Evolutionary conservation across 2,797 vertebrate species (phyloP).

Genomic region (Phoeniculus purpureus): DNA sequence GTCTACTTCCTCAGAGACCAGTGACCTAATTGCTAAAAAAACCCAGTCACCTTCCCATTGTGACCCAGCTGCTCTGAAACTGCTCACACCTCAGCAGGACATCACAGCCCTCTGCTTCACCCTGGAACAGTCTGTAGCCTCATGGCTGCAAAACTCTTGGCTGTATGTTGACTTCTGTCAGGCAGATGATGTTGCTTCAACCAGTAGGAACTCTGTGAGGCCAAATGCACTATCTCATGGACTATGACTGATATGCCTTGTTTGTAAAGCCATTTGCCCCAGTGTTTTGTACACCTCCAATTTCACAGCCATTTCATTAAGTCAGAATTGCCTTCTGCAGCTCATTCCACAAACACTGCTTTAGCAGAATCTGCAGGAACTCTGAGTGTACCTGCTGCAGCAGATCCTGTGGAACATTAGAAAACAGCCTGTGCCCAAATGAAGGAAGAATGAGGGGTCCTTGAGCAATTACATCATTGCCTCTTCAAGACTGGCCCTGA

Average conservation of each 20-base stretch:
- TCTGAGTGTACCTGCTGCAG: not conserved
- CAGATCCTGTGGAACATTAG: not conserved
- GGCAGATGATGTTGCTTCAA: accelerated
- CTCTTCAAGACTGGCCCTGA: not conserved
- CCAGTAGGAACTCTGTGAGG: accelerated
- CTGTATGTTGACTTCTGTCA: not conserved
- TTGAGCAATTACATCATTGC: not conserved
- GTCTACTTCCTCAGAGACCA: not conserved
- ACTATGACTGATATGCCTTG: not conserved
- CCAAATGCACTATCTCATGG: not conserved
- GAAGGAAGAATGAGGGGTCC: not conserved
- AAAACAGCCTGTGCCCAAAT: not conserved
- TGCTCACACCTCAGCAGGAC: not conserved
- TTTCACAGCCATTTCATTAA: accelerated
- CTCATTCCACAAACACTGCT: not conserved
- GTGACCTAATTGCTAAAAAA: not conserved
- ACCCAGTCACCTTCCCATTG: not conserved
- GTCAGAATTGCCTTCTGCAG: not conserved
- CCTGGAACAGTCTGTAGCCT: not conserved
- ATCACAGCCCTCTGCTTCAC: not conserved
- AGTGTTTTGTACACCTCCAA: not conserved
- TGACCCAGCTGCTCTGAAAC: not conserved
- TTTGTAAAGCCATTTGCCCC: not conserved
- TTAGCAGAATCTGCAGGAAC: accelerated
- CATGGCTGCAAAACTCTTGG: not conserved